Base-by-base conservation (phyloP, 35 echinoderm and acorn worm genomes). In the Stichopus chloronotus region DNA sequence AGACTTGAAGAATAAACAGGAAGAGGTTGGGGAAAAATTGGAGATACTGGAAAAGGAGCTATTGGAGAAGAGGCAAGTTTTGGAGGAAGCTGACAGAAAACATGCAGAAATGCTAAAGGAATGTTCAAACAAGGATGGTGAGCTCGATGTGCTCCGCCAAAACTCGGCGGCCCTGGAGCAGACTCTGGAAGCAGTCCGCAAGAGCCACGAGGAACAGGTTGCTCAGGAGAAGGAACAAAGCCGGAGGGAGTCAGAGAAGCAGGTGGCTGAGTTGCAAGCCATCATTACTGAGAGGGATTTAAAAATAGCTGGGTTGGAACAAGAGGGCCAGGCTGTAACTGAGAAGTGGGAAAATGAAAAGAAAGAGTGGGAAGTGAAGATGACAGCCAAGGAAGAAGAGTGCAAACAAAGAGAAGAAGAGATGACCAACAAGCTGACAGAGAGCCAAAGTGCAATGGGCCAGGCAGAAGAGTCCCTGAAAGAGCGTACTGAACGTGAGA, bases 211-310 rank as follows among this genome's bases (percentile, higher is more conserved):
- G 12, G 88, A 96, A 52, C 90, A 60, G 16, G 65, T 96, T 22
- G 63, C 92, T 55, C 52, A 88, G 55, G 95, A 96, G 59, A 92
- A 86, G 77, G 87, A 92, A 12, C 72, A 98, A 90, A 88, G 94
- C 52, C 87, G 94, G 59, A 98, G 92, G 54, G 94, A 94, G 79
- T 68, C 96, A 1, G 93, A 91, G 22, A 63, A 94, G 58, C 90
- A 96, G 56, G 78, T 98, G 14, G 25, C 72, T 11, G 93, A 96
- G 71, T 87, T 92, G 13, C 69, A 91, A 23, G 78, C 85, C 53
- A 56, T 76, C 5, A 87, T 98, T 16, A 79, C 56, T n/a, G 65
- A 91, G 53, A 89, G 88, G 22, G 97, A 98, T 13, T 90, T 58
- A 5, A 81, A 91, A 72, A 93, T 98, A 53, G 80, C 78, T 2